Evolutionary conservation across 2,797 vertebrate genomes (phyloP).

Genomic region (Poeciliopsis paucimaculata): DNA sequence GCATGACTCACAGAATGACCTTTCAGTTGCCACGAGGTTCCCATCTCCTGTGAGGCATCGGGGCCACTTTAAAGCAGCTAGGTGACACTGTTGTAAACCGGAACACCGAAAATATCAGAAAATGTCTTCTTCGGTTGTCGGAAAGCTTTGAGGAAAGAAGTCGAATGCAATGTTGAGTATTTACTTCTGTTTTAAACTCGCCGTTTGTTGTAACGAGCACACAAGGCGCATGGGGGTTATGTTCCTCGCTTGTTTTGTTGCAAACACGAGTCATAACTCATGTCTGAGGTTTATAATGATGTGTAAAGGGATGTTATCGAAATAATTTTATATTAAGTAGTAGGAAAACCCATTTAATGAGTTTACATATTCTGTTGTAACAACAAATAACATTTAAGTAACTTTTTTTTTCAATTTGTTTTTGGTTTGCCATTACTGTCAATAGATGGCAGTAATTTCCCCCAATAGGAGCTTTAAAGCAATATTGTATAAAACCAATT

Average conservation of each 20-base stretch:
- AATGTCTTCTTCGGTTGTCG: neutral
- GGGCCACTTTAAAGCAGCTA: slow-evolving; percentile 44
- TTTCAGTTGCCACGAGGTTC: slow-evolving; percentile 70
- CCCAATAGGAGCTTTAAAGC: neutral
- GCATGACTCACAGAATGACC: slow-evolving; percentile 76
- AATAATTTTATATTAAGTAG: neutral
- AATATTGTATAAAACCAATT: fast-evolving
- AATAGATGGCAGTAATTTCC: neutral
- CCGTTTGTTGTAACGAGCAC: neutral
- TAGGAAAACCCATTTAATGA: neutral
- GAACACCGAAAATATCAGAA: slow-evolving; percentile 19
- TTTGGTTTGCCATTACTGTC: neutral
- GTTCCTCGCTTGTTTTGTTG: neutral
- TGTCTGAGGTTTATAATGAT: neutral
- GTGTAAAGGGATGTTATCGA: neutral
- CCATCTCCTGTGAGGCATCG: slow-evolving; percentile 52
- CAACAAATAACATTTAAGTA: neutral
- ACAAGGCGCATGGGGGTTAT: neutral
- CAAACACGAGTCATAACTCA: neutral
- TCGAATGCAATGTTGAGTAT: neutral
- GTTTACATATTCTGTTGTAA: neutral
- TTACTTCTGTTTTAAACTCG: neutral
- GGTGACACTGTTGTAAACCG: slow-evolving; percentile 15
- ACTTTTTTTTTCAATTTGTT: neutral
- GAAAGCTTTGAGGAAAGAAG: neutral